Base-by-base conservation (phyloP, 2,797 vertebrate genomes). In the Lycodopsis pacificus region DNA sequence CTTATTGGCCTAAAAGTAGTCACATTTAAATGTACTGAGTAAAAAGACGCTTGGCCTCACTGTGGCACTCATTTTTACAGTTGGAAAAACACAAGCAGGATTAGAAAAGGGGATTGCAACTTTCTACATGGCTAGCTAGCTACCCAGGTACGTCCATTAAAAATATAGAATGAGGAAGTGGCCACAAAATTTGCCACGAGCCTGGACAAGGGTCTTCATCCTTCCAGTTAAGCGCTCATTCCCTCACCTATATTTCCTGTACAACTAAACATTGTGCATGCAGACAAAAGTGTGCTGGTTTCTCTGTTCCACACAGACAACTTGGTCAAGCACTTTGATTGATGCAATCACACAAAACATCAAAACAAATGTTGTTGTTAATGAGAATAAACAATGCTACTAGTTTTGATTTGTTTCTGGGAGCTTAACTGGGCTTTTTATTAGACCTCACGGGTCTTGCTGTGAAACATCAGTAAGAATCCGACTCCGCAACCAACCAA, bases 401-500 rank as follows among this genome's bases (percentile, higher is more conserved):
- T n/a, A 48, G 8, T 73, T 57, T 46, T 51, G 57, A 65, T 76
- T 57, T 32, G n/a, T 30, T 74, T 64, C 42, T n/a, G n/a, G 14
- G 20, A 20, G 36, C 40, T 76, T 40, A 53, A 27, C 49, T 51
- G 27, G 17, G 44, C 57, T 58, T 79, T 68, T 59, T 49, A 46
- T 58, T 64, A 51, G 44, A 57, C 27, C 17, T 53, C 48, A 48
- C 30, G 7, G 22, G 46, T 27, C 38, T 42, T 19, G 10, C 51
- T 61, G 40, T n/a, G 51, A 72, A 72, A 69, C 80, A 86, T 83
- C 71, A 83, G 82, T 79, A 75, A 86, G 68, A 62, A 79, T 76
- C 61, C 82, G 71, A 83, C 78, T 79, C 80, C 36, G 57, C 70
- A 79, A 85, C 81, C 77, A 90, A 91, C 89, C 79, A 44, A 58